Percentiles rank a stretch among this genome's conserved stretches.
These are phyloP conservation scores for Ceyx erithaca DNA, from an alignment of 2,797 vertebrate species.

Conservation along the genomic window DNA sequence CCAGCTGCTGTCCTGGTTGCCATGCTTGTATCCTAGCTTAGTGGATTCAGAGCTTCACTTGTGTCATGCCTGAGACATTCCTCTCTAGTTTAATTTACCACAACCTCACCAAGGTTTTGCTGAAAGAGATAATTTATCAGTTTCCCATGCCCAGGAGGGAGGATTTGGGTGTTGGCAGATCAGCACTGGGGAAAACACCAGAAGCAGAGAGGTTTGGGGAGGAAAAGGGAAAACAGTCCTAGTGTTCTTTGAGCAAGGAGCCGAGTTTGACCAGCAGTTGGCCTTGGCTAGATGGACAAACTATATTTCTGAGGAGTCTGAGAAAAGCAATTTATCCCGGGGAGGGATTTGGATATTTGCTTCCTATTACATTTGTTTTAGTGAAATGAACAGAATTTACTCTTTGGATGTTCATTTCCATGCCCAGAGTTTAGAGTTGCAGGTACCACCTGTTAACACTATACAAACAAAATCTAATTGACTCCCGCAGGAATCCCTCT, in stretches of 20 bases:
- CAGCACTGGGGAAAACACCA: not conserved
- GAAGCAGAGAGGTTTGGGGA: not conserved
- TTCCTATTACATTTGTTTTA: slow-evolving; percentile 33
- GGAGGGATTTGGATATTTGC: not conserved
- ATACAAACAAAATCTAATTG: slow-evolving; percentile 71
- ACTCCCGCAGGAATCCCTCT: slow-evolving; percentile 68
- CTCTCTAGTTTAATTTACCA: not conserved
- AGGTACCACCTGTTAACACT: slow-evolving; percentile 74
- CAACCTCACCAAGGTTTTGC: not conserved
- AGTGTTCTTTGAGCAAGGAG: not conserved
- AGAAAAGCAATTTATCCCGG: not conserved
- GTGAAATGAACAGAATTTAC: slow-evolving; percentile 17
- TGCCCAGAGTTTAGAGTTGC: slow-evolving; percentile 64
- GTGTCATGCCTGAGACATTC: not conserved
- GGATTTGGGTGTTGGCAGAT: not conserved
- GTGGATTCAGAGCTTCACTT: not conserved
- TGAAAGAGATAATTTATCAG: not conserved
- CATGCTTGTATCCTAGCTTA: not conserved
- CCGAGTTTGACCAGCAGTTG: not conserved
- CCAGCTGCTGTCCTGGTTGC: not conserved
- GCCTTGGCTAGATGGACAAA: not conserved
- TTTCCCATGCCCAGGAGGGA: not conserved
- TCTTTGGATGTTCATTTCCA: slow-evolving; percentile 53
- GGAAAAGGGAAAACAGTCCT: not conserved
- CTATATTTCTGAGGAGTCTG: not conserved